Conservation (phyloP, 2,797 vertebrate species). For the Chelon labrosus region DNA sequence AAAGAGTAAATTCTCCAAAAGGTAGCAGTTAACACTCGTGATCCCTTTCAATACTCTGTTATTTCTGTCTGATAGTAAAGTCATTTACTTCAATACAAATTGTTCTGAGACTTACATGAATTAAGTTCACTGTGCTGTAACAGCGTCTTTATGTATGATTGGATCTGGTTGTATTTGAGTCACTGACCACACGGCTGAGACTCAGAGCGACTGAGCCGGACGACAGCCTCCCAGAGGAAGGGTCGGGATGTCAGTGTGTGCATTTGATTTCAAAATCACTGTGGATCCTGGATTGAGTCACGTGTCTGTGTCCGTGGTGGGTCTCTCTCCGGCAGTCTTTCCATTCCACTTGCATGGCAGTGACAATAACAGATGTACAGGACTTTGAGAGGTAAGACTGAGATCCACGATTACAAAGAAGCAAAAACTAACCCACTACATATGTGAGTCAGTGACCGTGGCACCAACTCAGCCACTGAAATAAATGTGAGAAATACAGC, state of each 20-base stretch:
- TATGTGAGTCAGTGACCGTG: conserved; percentile 36
- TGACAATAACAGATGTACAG: conserved; percentile 67
- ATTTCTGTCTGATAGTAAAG: conserved; percentile 63
- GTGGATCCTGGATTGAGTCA: conserved; percentile 54
- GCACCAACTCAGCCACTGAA: conserved; percentile 47
- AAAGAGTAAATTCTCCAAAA: conserved; percentile 68
- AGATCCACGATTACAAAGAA: conserved; percentile 53
- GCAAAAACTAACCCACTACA: conserved; percentile 24
- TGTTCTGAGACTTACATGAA: conserved; percentile 57
- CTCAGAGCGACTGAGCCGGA: conserved; percentile 39
- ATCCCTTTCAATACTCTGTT: conserved; percentile 75
- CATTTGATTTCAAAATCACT: conserved; percentile 26
- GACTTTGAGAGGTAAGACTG: conserved; percentile 55
- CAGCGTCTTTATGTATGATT: conserved; percentile 37
- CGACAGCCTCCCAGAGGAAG: conserved; percentile 37
- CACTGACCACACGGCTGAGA: conserved; percentile 20
- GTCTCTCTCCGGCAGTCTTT: conserved; percentile 62
- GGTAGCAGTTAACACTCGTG: conserved; percentile 69
- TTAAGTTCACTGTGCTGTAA: conserved; percentile 38
- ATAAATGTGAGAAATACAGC: conserved; percentile 49
- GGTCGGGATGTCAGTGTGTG: conserved; percentile 14
- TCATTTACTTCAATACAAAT: conserved; percentile 57
- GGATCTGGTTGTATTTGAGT: conserved; percentile 15
- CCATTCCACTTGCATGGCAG: conserved; percentile 72
- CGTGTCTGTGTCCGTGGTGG: conserved; percentile 32